These are phyloP conservation scores for Lamprotornis superbus DNA, from an alignment of 2,113 vertebrate species.

Conservation along the genomic window DNA sequence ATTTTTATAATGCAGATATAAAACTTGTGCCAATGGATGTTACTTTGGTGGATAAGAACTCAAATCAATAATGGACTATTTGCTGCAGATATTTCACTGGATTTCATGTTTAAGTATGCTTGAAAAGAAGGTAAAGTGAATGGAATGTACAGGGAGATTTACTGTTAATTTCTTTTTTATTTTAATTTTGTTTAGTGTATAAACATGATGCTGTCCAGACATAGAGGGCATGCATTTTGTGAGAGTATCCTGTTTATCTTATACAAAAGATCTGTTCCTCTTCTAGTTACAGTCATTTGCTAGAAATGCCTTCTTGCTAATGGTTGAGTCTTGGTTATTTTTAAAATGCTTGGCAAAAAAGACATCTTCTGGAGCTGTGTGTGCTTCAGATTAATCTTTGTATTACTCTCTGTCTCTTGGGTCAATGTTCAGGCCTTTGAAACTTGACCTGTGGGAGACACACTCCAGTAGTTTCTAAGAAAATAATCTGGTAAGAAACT, in stretches of 20 bases:
- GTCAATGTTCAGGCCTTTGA: not conserved
- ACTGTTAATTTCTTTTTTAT: not conserved
- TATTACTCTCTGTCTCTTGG: not conserved
- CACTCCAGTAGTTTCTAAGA: not conserved
- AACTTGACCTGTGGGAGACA: not conserved
- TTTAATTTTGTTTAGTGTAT: not conserved
- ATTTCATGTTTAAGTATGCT: not conserved
- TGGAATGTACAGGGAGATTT: not conserved
- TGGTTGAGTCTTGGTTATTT: not conserved
- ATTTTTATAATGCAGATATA: not conserved
- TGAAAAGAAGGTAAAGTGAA: not conserved
- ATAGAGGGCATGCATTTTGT: accelerated
- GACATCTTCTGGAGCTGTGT: not conserved
- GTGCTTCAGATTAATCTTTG: not conserved
- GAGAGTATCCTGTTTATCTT: not conserved
- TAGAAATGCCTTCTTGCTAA: not conserved
- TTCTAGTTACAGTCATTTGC: not conserved
- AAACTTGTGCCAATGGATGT: not conserved
- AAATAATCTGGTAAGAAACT: not conserved
- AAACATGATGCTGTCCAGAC: not conserved
- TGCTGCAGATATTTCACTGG: not conserved
- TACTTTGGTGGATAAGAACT: not conserved
- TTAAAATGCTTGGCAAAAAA: not conserved
- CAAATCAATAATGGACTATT: not conserved
- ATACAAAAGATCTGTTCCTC: not conserved